Evolutionary conservation across 2,888 invertebrate species (phyloP).

Genomic region (Hirtodrosophila histrioides): DNA sequence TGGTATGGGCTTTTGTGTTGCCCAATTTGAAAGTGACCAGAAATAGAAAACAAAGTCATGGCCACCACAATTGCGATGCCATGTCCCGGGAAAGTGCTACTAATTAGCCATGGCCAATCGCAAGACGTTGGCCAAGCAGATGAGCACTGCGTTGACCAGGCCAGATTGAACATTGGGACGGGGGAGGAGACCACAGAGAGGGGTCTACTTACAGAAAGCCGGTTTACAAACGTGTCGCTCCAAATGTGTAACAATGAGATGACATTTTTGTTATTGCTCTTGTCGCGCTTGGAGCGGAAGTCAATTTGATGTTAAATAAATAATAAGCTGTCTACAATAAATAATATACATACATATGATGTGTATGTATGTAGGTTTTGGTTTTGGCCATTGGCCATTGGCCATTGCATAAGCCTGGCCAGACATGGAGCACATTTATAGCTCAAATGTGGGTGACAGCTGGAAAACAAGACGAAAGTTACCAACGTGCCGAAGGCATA

Average conservation of each 20-base stretch:
- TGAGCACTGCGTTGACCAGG: neutral
- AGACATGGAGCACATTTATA: constrained; percentile 7
- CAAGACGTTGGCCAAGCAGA: constrained; percentile 11
- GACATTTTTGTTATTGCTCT: constrained; percentile 27
- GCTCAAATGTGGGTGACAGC: constrained; percentile 28
- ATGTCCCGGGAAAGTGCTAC: constrained; percentile 53
- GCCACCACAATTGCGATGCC: constrained; percentile 51
- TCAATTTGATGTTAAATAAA: constrained; percentile 50
- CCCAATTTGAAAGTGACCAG: constrained; percentile 44
- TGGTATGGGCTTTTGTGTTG: constrained; percentile 5
- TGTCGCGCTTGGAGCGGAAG: constrained; percentile 12
- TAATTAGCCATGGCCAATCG: constrained; percentile 55
- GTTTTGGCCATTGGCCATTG: constrained; percentile 12
- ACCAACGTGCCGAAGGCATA: neutral
- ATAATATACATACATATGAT: constrained; percentile 14
- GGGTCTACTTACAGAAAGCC: constrained; percentile 31
- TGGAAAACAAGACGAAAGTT: constrained; percentile 9
- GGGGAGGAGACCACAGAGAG: neutral
- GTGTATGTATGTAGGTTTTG: constrained; percentile 16
- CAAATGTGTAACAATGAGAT: constrained; percentile 51
- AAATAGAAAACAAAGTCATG: constrained; percentile 59
- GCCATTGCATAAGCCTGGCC: constrained; percentile 45
- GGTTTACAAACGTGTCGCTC: constrained; percentile 41
- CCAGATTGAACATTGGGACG: neutral
- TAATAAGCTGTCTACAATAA: constrained; percentile 40